Evolutionary conservation across 2,888 invertebrate species (phyloP), one percentile per base, ranked within the genome.

Genomic region (Frankliniella intonsa): DNA sequence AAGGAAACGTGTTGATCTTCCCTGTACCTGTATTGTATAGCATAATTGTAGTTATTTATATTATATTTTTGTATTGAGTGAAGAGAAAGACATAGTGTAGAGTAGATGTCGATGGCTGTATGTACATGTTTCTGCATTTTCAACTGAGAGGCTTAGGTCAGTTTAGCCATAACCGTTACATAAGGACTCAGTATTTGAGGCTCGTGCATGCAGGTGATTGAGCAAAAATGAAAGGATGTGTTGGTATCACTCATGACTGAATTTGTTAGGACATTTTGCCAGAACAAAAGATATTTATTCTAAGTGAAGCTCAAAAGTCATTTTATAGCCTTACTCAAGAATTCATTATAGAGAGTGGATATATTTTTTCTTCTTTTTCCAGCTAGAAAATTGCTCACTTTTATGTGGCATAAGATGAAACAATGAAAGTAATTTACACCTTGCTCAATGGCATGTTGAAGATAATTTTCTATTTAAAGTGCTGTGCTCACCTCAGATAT

Each of bases 231-330:
- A 76, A 22, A 22, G 69, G 25, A 76, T 25, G 69, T 25, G 62
- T 25, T 76, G 69, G 25, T 25, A 76, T 76, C 25, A 25, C 69
- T 76, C 69, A 76, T 76, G 69, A 76, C 69, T 76, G 69, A 76
- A 76, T 76, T 76, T 76, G 69, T 76, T 76, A 76, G 62, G 62
- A 76, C 25, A 22, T 76, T 76, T 76, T 76, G 69, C 69, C 69
- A 76, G 69, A 76, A 76, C 69, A 76, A 76, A 76, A 76, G 69
- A 25, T 76, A 76, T 76, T 76, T 76, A 76, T 76, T 76, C 22
- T 76, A 76, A 76, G 69, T 76, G 69, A 76, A 76, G 69, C 69
- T 76, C 69, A 76, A 76, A 76, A 76, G 69, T 76, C 69, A 76
- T 76, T 76, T 76, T 76, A 76, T 76, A 76, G 69, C 69, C 69